Evolutionary conservation across 1,140 invertebrate species (phyloP).

Genomic region (Lucilia sericata): DNA sequence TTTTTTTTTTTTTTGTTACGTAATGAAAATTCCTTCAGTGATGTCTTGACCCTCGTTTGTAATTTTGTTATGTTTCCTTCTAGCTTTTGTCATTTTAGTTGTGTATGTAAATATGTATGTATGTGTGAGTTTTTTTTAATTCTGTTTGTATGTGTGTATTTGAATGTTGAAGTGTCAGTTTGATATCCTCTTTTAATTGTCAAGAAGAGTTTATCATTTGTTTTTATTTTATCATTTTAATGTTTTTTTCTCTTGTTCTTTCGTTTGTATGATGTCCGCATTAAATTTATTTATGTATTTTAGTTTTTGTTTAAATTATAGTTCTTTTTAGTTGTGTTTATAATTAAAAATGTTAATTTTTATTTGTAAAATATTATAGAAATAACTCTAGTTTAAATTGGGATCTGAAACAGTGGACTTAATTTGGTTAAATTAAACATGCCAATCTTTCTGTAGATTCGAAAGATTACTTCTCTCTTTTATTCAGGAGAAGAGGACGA

Average conservation of each 20-base stretch:
- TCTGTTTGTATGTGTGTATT: not conserved
- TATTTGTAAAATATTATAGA: not conserved
- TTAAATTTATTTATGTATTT: not conserved
- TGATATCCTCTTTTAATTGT: not conserved
- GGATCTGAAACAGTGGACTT: too few species aligned
- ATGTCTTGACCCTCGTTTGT: constrained; percentile 10
- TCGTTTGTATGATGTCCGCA: too few species aligned
- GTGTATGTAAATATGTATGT: not conserved
- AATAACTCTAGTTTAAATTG: too few species aligned
- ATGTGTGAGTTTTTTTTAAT: not conserved
- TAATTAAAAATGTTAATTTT: not conserved
- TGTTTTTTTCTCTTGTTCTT: not conserved
- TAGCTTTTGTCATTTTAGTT: not conserved
- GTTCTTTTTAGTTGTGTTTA: not conserved
- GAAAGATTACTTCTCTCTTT: too few species aligned
- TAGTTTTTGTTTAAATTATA: not conserved
- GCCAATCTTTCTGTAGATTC: too few species aligned
- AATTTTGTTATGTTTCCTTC: not conserved
- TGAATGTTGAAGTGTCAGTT: not conserved
- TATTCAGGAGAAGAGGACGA: too few species aligned
- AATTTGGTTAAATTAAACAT: too few species aligned
- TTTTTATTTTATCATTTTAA: not conserved
- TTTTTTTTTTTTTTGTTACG: not conserved
- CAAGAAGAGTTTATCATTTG: not conserved
- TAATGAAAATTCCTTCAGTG: not conserved